These are phyloP conservation scores for Pterobdella sp. DNA, from an alignment of 2,888 invertebrate genomes.

Conservation along the genomic window DNA sequence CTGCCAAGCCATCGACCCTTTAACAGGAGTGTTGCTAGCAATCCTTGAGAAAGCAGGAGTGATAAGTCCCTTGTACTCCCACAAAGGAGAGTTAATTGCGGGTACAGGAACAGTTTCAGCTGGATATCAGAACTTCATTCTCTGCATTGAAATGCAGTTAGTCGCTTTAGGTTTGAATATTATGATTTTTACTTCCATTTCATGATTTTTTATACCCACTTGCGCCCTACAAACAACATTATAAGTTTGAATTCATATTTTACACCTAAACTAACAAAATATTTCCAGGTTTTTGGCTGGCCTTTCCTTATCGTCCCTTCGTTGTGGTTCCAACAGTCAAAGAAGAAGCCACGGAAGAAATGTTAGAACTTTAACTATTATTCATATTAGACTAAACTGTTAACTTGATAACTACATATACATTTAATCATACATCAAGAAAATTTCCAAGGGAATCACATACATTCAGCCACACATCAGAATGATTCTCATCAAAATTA, in stretches of 20 bases:
- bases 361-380: too few species aligned
- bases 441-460: too few species aligned
- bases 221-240: too few species aligned
- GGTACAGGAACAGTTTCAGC: slow-evolving; percentile 73
- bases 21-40: slow-evolving; percentile 84
- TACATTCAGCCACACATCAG: too few species aligned
- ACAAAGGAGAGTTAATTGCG: slow-evolving; percentile 51
- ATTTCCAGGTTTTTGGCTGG: slow-evolving; percentile 68
- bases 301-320: slow-evolving; percentile 66
- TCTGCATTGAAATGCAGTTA: slow-evolving; percentile 97
- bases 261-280: not conserved
- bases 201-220: not conserved
- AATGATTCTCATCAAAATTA: too few species aligned
- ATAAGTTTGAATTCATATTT: too few species aligned
- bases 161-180: slow-evolving; percentile 78
- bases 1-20: not conserved
- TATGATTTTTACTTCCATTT: too few species aligned
- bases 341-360: not conserved
- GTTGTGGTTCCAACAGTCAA: slow-evolving; percentile 39
- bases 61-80: slow-evolving; percentile 74
- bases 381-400: too few species aligned
- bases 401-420: too few species aligned
- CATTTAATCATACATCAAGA: too few species aligned
- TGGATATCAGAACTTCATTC: slow-evolving; percentile 98
- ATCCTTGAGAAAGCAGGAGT: slow-evolving; percentile 91